Evolutionary conservation across 2,797 vertebrate genomes (phyloP).

Genomic region (Cyclura pinguis): DNA sequence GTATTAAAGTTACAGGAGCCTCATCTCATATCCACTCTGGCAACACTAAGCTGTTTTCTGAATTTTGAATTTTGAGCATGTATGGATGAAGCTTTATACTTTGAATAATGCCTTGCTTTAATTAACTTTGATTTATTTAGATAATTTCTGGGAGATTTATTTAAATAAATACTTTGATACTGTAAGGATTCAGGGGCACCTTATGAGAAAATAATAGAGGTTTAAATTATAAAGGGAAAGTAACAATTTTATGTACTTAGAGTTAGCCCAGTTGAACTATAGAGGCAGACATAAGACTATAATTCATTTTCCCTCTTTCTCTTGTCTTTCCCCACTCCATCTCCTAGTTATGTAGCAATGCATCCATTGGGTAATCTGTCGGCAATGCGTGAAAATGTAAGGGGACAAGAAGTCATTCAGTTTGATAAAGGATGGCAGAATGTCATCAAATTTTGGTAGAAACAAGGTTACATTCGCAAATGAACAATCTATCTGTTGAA

Average conservation of each 20-base stretch:
- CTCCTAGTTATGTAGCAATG: background rate
- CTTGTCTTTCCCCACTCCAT: background rate
- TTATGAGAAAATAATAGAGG: background rate
- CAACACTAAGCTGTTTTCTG: too few relatives aligned
- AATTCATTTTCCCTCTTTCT: background rate
- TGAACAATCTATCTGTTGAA: conserved; percentile 29
- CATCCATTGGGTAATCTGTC: background rate
- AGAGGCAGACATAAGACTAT: background rate
- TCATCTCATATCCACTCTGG: too few relatives aligned
- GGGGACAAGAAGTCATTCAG: background rate
- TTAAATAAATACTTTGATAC: background rate
- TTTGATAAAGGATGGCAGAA: background rate
- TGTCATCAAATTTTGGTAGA: conserved; percentile 24
- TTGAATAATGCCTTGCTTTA: background rate
- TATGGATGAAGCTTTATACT: too few relatives aligned
- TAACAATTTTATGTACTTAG: background rate
- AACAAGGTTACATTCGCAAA: conserved; percentile 8
- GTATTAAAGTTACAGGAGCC: too few relatives aligned
- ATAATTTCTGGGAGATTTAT: background rate
- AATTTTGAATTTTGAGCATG: background rate
- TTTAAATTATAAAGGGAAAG: background rate
- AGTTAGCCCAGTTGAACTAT: background rate
- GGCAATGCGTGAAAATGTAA: background rate
- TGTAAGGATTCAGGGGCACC: background rate
- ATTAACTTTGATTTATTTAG: background rate